These are phyloP conservation scores for Drusus annulatus DNA, from an alignment of 1,140 invertebrate genomes.

Conservation along the genomic window DNA sequence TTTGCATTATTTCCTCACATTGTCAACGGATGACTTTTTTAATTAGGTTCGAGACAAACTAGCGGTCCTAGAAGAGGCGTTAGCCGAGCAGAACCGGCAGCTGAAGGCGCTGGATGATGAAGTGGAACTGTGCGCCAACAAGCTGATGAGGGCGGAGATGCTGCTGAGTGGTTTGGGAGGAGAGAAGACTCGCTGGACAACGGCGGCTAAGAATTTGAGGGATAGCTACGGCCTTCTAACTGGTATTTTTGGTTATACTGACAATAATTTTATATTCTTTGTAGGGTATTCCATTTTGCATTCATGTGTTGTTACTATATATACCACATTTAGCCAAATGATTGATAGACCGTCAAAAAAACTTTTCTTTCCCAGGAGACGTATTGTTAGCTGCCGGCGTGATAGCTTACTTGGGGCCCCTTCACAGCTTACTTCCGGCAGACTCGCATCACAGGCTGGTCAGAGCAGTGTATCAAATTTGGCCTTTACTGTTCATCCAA, in stretches of 20 bases:
- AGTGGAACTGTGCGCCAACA: constrained; percentile 89
- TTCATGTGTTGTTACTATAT: too few species aligned
- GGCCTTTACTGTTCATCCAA: constrained; percentile 82
- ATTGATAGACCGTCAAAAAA: too few species aligned
- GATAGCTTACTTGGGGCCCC: constrained; percentile 92
- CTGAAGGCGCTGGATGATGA: constrained; percentile 83
- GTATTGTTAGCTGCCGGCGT: constrained; percentile 90
- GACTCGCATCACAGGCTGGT: constrained; percentile 80
- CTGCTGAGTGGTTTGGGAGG: constrained; percentile 90
- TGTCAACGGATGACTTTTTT: background rate
- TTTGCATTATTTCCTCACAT: background rate
- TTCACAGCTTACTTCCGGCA: constrained; percentile 86
- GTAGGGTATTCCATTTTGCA: background rate
- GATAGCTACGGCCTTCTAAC: constrained; percentile 77
- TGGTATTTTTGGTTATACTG: constrained; percentile 57
- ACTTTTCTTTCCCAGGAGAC: constrained; percentile 75
- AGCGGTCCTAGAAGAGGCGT: constrained; percentile 76
- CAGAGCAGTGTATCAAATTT: constrained; percentile 75
- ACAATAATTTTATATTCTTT: background rate
- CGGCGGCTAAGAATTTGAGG: constrained; percentile 83
- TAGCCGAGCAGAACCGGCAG: constrained; percentile 75
- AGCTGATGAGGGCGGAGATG: constrained; percentile 93
- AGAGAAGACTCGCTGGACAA: constrained; percentile 87
- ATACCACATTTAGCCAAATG: background rate
- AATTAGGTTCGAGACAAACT: constrained; percentile 70